Conservation (phyloP, 2,797 vertebrate genomes). For the Glossophaga mutica region DNA sequence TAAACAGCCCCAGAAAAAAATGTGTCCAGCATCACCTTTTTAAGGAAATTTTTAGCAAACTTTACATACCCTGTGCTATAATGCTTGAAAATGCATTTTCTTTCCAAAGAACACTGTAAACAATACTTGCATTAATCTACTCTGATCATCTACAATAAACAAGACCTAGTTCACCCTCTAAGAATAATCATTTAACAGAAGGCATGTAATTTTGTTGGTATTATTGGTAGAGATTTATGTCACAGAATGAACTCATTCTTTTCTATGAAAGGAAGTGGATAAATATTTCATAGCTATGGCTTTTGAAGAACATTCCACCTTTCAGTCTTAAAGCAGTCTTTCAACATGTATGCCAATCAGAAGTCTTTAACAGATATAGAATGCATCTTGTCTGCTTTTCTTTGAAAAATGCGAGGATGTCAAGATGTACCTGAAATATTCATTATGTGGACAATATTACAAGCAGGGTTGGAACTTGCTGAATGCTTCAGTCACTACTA, state of each 20-base stretch:
- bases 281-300: constrained; percentile 82
- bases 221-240: constrained; percentile 80
- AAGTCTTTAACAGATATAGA: constrained; percentile 81
- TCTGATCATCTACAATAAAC: constrained; percentile 71
- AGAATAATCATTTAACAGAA: constrained; percentile 79
- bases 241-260: constrained; percentile 76
- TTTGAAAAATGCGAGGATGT: constrained; percentile 80
- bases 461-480: constrained; percentile 62
- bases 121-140: constrained; percentile 66
- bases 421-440: constrained; percentile 81
- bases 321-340: constrained; percentile 78
- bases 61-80: not conserved
- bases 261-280: constrained; percentile 78
- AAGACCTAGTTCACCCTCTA: constrained; percentile 66
- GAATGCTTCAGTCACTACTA: constrained; percentile 50
- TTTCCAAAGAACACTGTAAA: constrained; percentile 57
- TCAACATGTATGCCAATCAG: constrained; percentile 79
- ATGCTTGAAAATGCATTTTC: constrained; percentile 59
- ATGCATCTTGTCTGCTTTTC: constrained; percentile 79
- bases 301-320: constrained; percentile 79
- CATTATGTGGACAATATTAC: constrained; percentile 75
- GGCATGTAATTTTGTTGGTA: constrained; percentile 77
- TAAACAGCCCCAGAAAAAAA: not conserved
- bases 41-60: constrained; percentile 32
- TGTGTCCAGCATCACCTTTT: not conserved